A percentile compares a stretch with the other conserved stretches of the same genome.
These are phyloP conservation scores for Epinotia demarniana DNA, from an alignment of 2,888 invertebrate genomes.

Conservation along the genomic window DNA sequence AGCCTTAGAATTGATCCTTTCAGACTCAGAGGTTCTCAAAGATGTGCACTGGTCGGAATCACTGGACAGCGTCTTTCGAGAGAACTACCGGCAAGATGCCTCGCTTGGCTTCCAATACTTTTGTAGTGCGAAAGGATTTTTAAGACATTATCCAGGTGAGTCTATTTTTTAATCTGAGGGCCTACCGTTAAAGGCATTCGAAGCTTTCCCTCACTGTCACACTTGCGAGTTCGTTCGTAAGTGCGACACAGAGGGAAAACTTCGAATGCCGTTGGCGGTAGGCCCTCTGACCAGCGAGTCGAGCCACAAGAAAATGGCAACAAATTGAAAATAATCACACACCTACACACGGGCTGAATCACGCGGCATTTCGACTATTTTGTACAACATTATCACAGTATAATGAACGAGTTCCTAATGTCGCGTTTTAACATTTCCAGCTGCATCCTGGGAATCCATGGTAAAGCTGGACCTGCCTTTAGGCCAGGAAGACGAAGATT, in stretches of 20 bases:
- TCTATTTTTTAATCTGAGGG: not conserved
- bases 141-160: conserved; percentile 77
- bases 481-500: conserved; percentile 47
- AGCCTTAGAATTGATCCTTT: not conserved
- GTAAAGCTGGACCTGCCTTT: conserved; percentile 58
- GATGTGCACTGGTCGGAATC: conserved; percentile 72
- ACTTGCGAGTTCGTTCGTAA: too few species aligned
- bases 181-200: too few species aligned
- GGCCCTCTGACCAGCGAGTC: too few species aligned
- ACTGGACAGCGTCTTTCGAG: conserved; percentile 67
- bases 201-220: too few species aligned
- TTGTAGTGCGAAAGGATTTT: conserved; percentile 76
- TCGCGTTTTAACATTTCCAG: conserved; percentile 52
- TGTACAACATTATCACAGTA: too few species aligned
- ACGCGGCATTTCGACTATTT: too few species aligned
- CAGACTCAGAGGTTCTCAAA: conserved; percentile 36
- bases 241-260: too few species aligned
- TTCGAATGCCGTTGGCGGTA: too few species aligned
- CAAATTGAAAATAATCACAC: too few species aligned
- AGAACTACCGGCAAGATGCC: conserved; percentile 75
- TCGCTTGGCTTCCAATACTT: conserved; percentile 77
- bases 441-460: conserved; percentile 74
- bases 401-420: not conserved
- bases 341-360: too few species aligned
- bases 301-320: too few species aligned